A percentile compares a stretch with the other conserved stretches of the same genome.
These are phyloP conservation scores for Silurus lanzhouensis DNA, from an alignment of 2,797 vertebrate genomes.

Conservation along the genomic window DNA sequence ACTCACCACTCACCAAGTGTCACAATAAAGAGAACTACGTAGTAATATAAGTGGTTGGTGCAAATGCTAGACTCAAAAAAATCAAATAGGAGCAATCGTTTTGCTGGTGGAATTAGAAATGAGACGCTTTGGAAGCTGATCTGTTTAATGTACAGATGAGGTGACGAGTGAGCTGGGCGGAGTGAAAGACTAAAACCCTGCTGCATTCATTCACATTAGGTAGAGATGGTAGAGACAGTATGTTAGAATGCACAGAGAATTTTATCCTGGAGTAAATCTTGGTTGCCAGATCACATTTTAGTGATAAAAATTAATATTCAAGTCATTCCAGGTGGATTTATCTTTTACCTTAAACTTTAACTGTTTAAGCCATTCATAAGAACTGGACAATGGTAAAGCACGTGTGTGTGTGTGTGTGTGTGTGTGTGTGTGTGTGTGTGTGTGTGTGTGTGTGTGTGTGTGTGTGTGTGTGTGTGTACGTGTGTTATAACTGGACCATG, in stretches of 20 bases:
- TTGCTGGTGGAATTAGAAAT: background rate
- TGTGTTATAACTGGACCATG: background rate
- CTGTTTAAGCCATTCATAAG: background rate
- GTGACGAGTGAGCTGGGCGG: background rate
- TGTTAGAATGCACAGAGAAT: background rate
- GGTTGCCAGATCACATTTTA: background rate
- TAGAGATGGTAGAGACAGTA: background rate
- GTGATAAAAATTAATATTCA: background rate
- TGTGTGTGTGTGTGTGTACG: background rate
- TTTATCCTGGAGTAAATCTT: background rate
- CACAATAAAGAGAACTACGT: background rate
- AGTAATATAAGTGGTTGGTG: background rate
- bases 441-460: background rate
- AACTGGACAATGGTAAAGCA: background rate
- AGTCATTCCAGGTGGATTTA: too few relatives aligned
- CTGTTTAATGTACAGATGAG: background rate
- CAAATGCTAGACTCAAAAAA: background rate
- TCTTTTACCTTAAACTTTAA: background rate
- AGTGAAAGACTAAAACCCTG: background rate
- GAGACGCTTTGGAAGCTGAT: background rate
- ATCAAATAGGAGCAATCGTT: fast-evolving
- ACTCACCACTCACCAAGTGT: background rate
- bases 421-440: background rate
- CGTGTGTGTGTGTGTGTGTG: background rate
- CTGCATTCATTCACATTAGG: background rate